Evolutionary conservation across 1,140 invertebrate genomes (phyloP).

Genomic region (Conus betulinus): DNA sequence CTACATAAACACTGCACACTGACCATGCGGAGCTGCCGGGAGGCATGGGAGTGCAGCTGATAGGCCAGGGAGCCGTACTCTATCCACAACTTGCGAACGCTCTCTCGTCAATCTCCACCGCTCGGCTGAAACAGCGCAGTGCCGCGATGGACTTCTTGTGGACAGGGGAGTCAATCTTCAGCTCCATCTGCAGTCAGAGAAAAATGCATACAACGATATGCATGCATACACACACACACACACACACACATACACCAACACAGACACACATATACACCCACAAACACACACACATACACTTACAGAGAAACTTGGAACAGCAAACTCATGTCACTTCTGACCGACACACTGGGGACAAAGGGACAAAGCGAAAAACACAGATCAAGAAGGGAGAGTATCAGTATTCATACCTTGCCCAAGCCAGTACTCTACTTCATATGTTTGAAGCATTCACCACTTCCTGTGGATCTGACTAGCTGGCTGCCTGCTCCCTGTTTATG

Average conservation of each 20-base stretch:
- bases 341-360: no score
- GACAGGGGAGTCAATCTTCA: slow-evolving; percentile 80
- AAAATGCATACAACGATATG: not conserved
- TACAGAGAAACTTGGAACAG: not conserved
- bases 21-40: slow-evolving; percentile 86
- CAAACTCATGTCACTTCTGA: no score
- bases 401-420: no score
- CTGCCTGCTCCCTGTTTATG: no score
- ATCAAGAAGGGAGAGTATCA: no score
- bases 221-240: no score
- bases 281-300: not conserved
- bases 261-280: no score
- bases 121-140: slow-evolving; percentile 86
- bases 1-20: not conserved
- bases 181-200: slow-evolving; percentile 73
- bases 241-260: no score
- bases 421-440: no score
- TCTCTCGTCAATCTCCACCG: slow-evolving; percentile 82
- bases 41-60: slow-evolving; percentile 90
- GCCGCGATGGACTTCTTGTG: slow-evolving; percentile 83
- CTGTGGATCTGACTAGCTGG: no score
- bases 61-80: slow-evolving; percentile 93
- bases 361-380: no score
- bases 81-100: slow-evolving; percentile 87
- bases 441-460: no score